Evolutionary conservation across 2,797 vertebrate species (phyloP).

Genomic region (Eidolon dupreanum): DNA sequence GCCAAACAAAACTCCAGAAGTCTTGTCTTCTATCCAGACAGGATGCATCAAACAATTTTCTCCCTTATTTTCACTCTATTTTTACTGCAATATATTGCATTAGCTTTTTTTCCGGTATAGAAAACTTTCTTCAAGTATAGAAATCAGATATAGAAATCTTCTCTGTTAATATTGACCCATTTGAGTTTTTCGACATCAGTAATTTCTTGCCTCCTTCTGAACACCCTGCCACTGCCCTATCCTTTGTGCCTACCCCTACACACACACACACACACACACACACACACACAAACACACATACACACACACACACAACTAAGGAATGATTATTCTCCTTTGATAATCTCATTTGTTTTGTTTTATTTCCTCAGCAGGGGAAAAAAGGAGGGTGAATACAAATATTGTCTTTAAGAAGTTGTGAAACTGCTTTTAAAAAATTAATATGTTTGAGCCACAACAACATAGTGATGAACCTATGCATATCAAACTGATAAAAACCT

Average conservation of each 20-base stretch:
- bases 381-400: neutral
- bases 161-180: neutral
- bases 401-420: neutral
- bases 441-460: neutral
- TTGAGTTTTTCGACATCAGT: neutral
- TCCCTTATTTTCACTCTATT: neutral
- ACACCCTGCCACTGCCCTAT: neutral
- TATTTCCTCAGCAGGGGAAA: neutral
- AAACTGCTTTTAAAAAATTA: neutral
- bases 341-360: neutral
- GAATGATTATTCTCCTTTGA: neutral
- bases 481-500: neutral
- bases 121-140: neutral
- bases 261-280: neutral
- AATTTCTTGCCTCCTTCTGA: neutral
- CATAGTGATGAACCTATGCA: neutral
- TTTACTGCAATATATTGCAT: neutral
- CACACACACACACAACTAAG: neutral
- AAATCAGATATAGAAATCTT: neutral
- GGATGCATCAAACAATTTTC: neutral
- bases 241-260: no score
- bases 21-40: neutral
- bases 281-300: neutral
- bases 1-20: neutral
- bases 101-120: neutral